Base-by-base conservation (phyloP, 2,797 vertebrate genomes). In the Adelosebastes latens region DNA sequence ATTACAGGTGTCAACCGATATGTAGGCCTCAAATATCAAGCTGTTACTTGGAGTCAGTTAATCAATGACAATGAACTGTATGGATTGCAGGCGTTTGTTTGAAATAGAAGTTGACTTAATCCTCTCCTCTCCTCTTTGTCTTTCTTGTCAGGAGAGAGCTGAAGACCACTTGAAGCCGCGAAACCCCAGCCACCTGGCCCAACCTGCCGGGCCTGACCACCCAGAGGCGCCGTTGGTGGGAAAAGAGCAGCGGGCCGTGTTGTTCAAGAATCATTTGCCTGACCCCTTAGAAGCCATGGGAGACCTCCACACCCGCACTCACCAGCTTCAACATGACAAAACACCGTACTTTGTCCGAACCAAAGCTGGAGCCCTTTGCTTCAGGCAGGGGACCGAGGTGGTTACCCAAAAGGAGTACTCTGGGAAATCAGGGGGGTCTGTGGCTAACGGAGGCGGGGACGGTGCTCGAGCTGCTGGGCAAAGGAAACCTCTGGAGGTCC, bases 291-390 rank as follows among this genome's bases (percentile, higher is more conserved):
- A 82, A 58, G 39, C 70, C 5, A 81, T 96, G 80, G 95, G 94
- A 9, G 92, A 95, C 87, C 88, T 98, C 22, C 97, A 99, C 91
- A 96, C 94, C 4, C 92, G 88, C 5, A 93, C 93, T 31, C 95
- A 97, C 4, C 84, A 93, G 63, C 95, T 99, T 46, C 94, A 95
- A 0, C 96, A 99, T 68, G 97, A 99, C 92, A 94, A 84, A 49
- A 93, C 94, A 0, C 84, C 96, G 4, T 99, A 98, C 62, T 99
- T 99, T 76, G 95, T 97, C 55, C 96, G 94, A 81, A 99, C 98
- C 92, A 98, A 97, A 93, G 97, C 97, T 0, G 99, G 98, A 0
- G 98, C 98, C 0, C 76, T 97, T 75, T 99, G 99, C 92, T 99
- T 99, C 93, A 96, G 96, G 18, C 96, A 96, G 8, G 99, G 99